Evolutionary conservation across 1,140 invertebrate genomes (phyloP).

Genomic region (Drosophila elegans): DNA sequence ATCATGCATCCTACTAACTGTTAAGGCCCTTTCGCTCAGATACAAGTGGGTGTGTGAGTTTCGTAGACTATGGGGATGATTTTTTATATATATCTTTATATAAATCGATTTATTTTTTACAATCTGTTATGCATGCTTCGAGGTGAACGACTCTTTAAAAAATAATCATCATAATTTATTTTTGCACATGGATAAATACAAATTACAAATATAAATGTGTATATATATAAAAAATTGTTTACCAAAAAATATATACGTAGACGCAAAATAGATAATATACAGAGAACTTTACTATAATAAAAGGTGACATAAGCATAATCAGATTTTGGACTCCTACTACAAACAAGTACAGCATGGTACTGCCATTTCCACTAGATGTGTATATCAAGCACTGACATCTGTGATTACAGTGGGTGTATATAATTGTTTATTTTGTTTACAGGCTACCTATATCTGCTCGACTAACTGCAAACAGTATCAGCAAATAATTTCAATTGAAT

Average conservation of each 20-base stretch:
- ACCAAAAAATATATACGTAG: constrained; percentile 66
- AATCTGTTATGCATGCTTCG: constrained; percentile 51
- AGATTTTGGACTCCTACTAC: constrained; percentile 60
- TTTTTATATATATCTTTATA: constrained; percentile 12
- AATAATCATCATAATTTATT: constrained; percentile 83
- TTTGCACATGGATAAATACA: constrained; percentile 80
- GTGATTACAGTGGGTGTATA: constrained; percentile 50
- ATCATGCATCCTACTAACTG: constrained; percentile 64
- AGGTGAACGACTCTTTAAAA: constrained; percentile 46
- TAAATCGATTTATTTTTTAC: constrained; percentile 45
- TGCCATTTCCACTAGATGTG: constrained; percentile 39
- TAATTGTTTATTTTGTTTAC: constrained; percentile 41
- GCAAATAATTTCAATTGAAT: constrained; percentile 78
- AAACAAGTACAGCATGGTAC: constrained; percentile 48
- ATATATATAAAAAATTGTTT: constrained; percentile 59
- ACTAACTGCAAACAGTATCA: constrained; percentile 59
- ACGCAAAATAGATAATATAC: constrained; percentile 72
- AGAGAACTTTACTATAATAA: constrained; percentile 62
- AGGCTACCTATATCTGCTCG: constrained; percentile 62
- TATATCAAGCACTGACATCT: constrained; percentile 71
- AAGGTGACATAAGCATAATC: constrained; percentile 75
- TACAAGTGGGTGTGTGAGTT: constrained; percentile 62
- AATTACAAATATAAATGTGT: constrained; percentile 75
- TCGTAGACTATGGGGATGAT: constrained; percentile 28
- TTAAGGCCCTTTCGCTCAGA: constrained; percentile 80